A percentile compares a stretch with the other conserved stretches of the same genome.
Conservation (phyloP, 2,888 invertebrate genomes). For the Yponomeuta sedellus region DNA sequence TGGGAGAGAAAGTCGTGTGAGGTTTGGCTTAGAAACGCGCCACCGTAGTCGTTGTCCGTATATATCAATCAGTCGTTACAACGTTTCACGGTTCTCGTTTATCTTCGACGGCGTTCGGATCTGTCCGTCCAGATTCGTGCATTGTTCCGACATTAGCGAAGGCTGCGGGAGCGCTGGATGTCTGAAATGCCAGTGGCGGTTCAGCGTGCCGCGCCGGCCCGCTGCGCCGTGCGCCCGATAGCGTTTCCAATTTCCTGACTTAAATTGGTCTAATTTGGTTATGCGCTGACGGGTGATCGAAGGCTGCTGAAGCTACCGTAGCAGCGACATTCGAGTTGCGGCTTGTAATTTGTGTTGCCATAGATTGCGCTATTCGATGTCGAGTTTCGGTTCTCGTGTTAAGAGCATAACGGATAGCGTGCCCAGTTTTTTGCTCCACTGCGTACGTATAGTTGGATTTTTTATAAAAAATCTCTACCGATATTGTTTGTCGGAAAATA, state of each 20-base stretch:
- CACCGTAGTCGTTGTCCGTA: conserved; percentile 64
- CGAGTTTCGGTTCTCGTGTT: background rate
- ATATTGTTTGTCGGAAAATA: too few species aligned
- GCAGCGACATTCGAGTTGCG: conserved; percentile 43
- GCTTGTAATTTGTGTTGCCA: conserved; percentile 42
- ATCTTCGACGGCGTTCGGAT: conserved; percentile 67
- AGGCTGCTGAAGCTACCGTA: conserved; percentile 47
- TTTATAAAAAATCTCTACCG: too few species aligned
- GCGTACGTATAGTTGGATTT: too few species aligned
- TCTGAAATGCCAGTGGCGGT: conserved; percentile 66
- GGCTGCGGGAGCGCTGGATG: conserved; percentile 65
- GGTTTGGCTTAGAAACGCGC: conserved; percentile 49
- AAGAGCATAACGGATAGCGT: too few species aligned
- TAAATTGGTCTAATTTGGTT: conserved; percentile 76
- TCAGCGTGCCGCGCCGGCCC: conserved; percentile 24
- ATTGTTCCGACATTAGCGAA: conserved; percentile 71
- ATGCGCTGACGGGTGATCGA: conserved; percentile 69
- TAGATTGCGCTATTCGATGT: conserved; percentile 17
- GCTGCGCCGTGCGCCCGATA: conserved; percentile 45
- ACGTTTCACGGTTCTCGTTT: conserved; percentile 70
- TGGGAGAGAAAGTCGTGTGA: conserved; percentile 21
- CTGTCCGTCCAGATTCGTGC: conserved; percentile 72
- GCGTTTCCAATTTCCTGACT: conserved; percentile 75
- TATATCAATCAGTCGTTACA: conserved; percentile 76
- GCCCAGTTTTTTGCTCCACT: too few species aligned